Base-by-base conservation (phyloP, 2,888 invertebrate genomes). In the Oligia fasciuncula region DNA sequence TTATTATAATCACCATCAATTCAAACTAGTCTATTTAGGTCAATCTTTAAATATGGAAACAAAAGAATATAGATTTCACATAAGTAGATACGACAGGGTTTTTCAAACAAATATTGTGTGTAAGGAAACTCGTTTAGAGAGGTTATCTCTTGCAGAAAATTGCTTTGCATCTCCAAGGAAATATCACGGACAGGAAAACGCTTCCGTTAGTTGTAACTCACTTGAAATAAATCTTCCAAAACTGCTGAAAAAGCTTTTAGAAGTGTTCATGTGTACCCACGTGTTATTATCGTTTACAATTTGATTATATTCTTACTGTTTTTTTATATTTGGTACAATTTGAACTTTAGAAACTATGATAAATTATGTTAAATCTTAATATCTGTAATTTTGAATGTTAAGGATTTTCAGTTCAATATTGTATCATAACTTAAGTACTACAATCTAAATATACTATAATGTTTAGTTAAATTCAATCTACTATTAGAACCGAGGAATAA, bases 111-210 rank as follows among this genome's bases (percentile, higher is more conserved):
- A 92, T 93, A 93, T 92, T 90, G 92, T 91, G 92, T 92, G 92
- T 92, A 91, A 92, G 92, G 90, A 92, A 94, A 93, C 92, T 91
- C 93, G 94, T 93, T 94, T 94, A 94, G 92, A 93, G 91, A 94
- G 93, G 94, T 94, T 95, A 95, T 94, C 94, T 95, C 94, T 94
- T 91, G 94, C 94, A 95, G 95, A 95, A 96, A 96, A 96, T 96
- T 96, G 95, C 95, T 95, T 95, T 94, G 94, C 94, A 95, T 96
- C 96, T 96, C 95, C 90, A 94, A 96, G 95, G 96, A 95, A 96
- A 95, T 95, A 94, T 95, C 93, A 92, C 91, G 92, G 91, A 90
- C 88, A 92, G 91, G 93, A 92, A 93, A 94, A 94, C 91, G 92
- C 93, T 92, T 94, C 93, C 91, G 92, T 93, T 93, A 94, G 91